phyloP scores from a whole-genome alignment of 2,113 vertebrate species.

The Corythornis cristatus region DNA sequence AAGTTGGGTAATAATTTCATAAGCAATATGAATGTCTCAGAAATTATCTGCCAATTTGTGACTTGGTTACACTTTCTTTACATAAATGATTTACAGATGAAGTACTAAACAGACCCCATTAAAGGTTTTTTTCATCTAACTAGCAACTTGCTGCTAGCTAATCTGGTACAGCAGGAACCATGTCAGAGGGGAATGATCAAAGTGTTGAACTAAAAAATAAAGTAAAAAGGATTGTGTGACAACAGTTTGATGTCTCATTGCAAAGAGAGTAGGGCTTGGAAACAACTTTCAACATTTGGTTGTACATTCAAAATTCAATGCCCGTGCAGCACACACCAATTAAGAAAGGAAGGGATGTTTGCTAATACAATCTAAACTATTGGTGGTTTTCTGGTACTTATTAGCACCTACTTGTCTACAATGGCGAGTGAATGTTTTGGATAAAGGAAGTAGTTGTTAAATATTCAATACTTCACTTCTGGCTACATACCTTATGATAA shows the following conservation, averaged over 20 bases:
- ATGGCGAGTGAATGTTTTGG: neutral
- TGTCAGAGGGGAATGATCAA: conserved; percentile 66
- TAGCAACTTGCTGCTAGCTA: conserved; percentile 56
- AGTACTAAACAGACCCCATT: conserved; percentile 56
- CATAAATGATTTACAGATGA: conserved; percentile 61
- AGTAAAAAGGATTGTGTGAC: conserved; percentile 55
- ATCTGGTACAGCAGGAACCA: conserved; percentile 57
- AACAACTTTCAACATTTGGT: conserved; percentile 48
- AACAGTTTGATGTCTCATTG: conserved; percentile 64
- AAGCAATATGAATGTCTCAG: conserved; percentile 9
- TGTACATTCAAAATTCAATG: conserved; percentile 22
- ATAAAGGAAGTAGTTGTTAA: conserved; percentile 24
- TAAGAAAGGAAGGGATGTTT: conserved; percentile 23
- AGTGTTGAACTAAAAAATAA: conserved; percentile 53
- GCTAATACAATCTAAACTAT: conserved; percentile 20
- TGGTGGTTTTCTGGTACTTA: conserved; percentile 43
- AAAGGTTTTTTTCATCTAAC: conserved; percentile 55
- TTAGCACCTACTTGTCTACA: conserved; percentile 50
- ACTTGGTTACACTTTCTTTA: conserved; percentile 56
- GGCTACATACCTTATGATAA: neutral
- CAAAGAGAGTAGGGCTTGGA: conserved; percentile 26
- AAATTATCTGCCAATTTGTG: conserved; percentile 61
- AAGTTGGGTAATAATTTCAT: conserved; percentile 3
- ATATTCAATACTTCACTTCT: neutral
- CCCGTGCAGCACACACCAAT: conserved; percentile 10